phyloP scores from a whole-genome alignment of 2,113 vertebrate genomes.

The Uropsilus gracilis region DNA sequence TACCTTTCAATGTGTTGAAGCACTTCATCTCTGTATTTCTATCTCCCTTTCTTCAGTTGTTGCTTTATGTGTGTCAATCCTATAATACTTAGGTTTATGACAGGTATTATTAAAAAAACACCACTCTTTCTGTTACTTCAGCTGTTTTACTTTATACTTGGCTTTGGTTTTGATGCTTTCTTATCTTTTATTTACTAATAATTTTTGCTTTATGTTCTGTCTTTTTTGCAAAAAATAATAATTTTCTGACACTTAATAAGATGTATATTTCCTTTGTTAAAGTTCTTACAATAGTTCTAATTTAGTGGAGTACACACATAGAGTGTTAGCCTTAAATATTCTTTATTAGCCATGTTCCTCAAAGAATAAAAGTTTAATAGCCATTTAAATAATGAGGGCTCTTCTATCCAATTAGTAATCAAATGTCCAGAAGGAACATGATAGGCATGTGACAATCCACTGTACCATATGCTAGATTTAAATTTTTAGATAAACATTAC shows the following conservation, averaged over 20 bases:
- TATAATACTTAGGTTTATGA: neutral
- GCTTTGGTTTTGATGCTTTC: neutral
- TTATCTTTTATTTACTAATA: neutral
- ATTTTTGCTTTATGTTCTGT: slow-evolving; percentile 8
- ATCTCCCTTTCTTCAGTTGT: neutral
- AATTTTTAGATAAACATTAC: too few species aligned
- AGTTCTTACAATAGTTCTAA: neutral
- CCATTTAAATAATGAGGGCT: neutral
- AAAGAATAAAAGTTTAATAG: neutral
- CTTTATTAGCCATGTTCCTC: neutral
- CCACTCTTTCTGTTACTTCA: neutral
- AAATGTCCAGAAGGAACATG: neutral
- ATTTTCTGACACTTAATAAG: neutral
- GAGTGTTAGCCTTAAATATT: neutral
- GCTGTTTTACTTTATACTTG: neutral
- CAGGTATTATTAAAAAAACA: neutral
- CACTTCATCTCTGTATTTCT: too few species aligned
- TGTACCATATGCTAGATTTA: too few species aligned
- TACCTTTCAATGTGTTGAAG: too few species aligned
- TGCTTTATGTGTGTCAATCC: neutral
- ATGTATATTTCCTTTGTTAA: neutral
- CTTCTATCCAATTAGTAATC: neutral
- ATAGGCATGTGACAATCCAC: too few species aligned
- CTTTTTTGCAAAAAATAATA: neutral
- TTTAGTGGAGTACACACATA: neutral